Conservation (phyloP, 2,113 vertebrate species). For the Henicopernis longicauda region DNA sequence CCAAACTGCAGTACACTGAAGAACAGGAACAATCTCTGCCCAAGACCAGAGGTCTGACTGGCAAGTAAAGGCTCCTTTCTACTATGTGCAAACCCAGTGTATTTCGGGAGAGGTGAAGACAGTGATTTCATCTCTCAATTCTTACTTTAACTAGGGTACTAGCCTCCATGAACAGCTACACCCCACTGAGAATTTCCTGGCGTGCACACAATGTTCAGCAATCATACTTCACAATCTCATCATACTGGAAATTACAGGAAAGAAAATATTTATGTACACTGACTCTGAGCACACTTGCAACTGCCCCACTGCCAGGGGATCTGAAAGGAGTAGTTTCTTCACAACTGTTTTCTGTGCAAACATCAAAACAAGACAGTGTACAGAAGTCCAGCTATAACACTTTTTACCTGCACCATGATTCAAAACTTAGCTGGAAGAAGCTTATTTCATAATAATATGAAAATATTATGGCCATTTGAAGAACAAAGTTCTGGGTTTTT, state of each 20-base stretch:
- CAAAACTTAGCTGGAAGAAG: background rate
- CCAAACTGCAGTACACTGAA: background rate
- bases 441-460: background rate
- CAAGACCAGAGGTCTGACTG: background rate
- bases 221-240: background rate
- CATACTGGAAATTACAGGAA: background rate
- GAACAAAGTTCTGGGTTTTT: background rate
- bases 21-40: background rate
- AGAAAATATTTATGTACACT: background rate
- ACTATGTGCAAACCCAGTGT: background rate
- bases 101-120: background rate
- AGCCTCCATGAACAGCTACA: background rate
- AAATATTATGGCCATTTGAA: background rate
- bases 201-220: background rate
- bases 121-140: background rate
- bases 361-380: background rate
- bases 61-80: background rate
- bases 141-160: background rate
- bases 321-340: background rate
- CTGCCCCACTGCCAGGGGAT: background rate
- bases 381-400: background rate
- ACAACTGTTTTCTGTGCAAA: background rate
- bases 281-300: background rate
- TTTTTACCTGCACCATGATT: background rate
- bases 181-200: background rate